phyloP scores from a whole-genome alignment of 2,113 vertebrate species.

The Phrynosoma blainvillii region DNA sequence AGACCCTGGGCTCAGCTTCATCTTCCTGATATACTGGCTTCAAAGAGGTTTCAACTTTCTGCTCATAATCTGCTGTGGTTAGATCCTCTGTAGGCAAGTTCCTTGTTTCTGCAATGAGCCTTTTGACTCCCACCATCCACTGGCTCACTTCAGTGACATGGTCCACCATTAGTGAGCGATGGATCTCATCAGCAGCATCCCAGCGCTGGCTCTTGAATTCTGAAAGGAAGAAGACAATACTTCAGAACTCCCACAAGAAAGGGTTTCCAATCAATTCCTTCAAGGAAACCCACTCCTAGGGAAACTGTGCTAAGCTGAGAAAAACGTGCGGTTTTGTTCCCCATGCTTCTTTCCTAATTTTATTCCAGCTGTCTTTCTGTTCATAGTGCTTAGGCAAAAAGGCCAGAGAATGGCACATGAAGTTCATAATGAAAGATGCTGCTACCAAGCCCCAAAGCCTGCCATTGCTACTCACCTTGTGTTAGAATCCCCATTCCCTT shows the following conservation, averaged over 20 bases:
- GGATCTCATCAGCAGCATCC: slow-evolving; percentile 90
- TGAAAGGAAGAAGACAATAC: slow-evolving; percentile 52
- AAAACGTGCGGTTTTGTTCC: not conserved
- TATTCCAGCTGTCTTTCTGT: not conserved
- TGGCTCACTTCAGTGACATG: slow-evolving; percentile 94
- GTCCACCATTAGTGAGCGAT: slow-evolving; percentile 94
- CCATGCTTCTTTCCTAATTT: not conserved
- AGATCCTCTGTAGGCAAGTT: slow-evolving; percentile 70
- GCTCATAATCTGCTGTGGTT: accelerated
- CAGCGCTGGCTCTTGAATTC: slow-evolving; percentile 82
- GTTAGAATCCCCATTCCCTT: slow-evolving; percentile 86
- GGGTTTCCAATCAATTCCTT: no score
- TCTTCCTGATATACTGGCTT: slow-evolving; percentile 27
- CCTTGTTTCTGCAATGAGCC: slow-evolving; percentile 89
- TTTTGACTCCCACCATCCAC: slow-evolving; percentile 96
- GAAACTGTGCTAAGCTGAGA: not conserved
- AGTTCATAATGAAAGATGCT: not conserved
- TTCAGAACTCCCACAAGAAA: not conserved
- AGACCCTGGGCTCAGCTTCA: accelerated
- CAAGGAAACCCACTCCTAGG: not conserved
- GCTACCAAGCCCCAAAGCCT: no score
- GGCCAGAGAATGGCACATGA: not conserved
- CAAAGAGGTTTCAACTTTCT: accelerated
- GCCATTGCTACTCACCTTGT: slow-evolving; percentile 73
- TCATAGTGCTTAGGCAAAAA: no score